Conservation (phyloP, 92 coral and sea anemone species). For the Meandrina meandrites region DNA sequence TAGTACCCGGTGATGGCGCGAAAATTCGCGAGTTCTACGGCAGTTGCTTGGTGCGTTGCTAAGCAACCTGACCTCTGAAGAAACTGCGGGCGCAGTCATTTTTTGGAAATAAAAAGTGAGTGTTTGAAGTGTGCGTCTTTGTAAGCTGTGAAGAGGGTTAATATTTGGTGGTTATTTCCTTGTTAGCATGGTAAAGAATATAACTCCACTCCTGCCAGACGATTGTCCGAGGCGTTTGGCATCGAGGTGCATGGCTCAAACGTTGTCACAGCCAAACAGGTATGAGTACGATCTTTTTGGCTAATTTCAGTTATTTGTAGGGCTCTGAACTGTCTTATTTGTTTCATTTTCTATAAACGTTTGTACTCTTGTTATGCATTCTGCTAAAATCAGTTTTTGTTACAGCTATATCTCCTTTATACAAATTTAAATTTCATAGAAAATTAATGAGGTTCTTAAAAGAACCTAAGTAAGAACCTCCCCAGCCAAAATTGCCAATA, state of each 20-base stretch:
- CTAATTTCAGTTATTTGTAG: too few relatives aligned
- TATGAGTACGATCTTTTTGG: constrained; percentile 23
- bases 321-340: too few relatives aligned
- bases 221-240: constrained; percentile 95
- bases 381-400: too few relatives aligned
- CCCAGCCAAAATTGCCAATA: too few relatives aligned
- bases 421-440: too few relatives aligned
- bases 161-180: neutral
- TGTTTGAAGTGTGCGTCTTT: neutral
- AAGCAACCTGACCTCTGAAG: neutral
- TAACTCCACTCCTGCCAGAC: constrained; percentile 90
- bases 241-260: constrained; percentile 84
- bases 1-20: neutral
- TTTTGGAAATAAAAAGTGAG: too few relatives aligned
- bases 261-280: constrained; percentile 91
- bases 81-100: neutral
- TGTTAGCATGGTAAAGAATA: constrained; percentile 85
- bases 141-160: neutral
- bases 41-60: neutral
- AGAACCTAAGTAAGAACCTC: too few relatives aligned
- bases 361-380: too few relatives aligned
- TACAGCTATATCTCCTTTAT: too few relatives aligned
- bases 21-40: neutral
- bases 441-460: too few relatives aligned
- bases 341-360: too few relatives aligned